A percentile compares a stretch with the other conserved stretches of the same genome.
Conservation (phyloP, 2,113 vertebrate species). For the Python bivittatus region DNA sequence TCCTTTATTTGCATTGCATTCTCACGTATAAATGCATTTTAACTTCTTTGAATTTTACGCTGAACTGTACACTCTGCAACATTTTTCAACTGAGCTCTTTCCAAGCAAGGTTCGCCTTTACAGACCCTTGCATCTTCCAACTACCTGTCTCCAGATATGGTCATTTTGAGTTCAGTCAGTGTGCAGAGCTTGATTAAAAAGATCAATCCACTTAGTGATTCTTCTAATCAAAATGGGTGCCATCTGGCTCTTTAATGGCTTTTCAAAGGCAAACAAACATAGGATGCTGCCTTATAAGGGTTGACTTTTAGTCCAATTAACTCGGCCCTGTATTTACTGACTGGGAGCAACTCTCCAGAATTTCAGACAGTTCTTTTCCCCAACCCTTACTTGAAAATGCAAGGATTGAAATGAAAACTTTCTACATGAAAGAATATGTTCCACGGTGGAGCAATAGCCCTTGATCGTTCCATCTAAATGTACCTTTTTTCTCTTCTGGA, state of each 20-base stretch:
- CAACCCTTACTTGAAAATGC: neutral
- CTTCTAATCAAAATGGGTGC: neutral
- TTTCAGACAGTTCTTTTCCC: neutral
- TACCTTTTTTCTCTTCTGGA: neutral
- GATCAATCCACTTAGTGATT: neutral
- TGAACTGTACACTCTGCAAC: neutral
- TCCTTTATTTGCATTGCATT: neutral
- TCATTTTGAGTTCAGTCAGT: neutral
- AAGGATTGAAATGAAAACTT: neutral
- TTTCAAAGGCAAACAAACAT: neutral
- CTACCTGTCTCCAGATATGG: neutral
- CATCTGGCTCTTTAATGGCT: neutral
- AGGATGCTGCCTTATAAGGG: neutral
- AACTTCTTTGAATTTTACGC: neutral
- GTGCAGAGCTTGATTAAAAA: slow-evolving; percentile 8
- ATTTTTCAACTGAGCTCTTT: neutral
- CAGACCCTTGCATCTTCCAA: neutral
- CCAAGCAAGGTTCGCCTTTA: neutral
- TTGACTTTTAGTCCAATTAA: neutral
- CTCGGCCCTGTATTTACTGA: neutral
- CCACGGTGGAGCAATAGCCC: neutral
- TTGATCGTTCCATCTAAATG: neutral
- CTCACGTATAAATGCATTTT: neutral
- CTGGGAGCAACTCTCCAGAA: neutral
- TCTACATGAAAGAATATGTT: neutral